Base-by-base conservation (phyloP, 2,113 vertebrate genomes). In the Leptocoma aspasia region DNA sequence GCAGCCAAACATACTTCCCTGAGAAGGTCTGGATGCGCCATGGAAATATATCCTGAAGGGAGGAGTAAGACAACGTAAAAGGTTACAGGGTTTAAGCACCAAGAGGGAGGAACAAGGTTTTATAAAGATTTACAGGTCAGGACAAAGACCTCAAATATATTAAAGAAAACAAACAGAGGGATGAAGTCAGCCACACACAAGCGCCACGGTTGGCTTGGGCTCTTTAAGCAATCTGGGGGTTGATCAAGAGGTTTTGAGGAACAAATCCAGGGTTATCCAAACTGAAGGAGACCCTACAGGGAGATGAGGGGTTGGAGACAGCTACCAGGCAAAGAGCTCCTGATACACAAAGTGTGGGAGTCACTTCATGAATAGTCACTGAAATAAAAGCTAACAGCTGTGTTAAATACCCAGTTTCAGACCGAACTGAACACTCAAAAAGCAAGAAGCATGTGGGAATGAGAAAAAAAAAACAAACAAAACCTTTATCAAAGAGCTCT, bases 91-190 rank as follows among this genome's bases (percentile, higher is more conserved):
- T 87, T 82, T 23, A 91, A 94, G 79, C 63, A 69, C 31, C 5
- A 1, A 68, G 44, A 82, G 75, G 78, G 79, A 95, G 75, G 70
- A 93, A 80, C 27, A 44, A 93, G 88, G 90, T 89, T 85, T 82
- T 45, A 66, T 45, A 82, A 90, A 93, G 82, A 79, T 92, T 49
- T 88, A 56, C 88, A 90, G 92, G 94, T 69, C 85, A 93, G 78
- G 77, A 88, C 79, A 92, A 82, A 88, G 92, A 88, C 30, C 85
- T 88, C 15, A 2, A 73, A 53, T 70, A 19, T 35, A 68, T 80
- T 83, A 80, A 89, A 84, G 84, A 56, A 92, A 96, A 90, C 57
- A 96, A 92, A 82, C 90, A 59, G 1, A 41, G 18, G 63, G 80
- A 50, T 86, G 85, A 92, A 88, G 68, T 95, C 86, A 94, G 82